These are phyloP conservation scores for Hoplostethus atlanticus DNA, from an alignment of 2,797 vertebrate genomes.

Conservation along the genomic window DNA sequence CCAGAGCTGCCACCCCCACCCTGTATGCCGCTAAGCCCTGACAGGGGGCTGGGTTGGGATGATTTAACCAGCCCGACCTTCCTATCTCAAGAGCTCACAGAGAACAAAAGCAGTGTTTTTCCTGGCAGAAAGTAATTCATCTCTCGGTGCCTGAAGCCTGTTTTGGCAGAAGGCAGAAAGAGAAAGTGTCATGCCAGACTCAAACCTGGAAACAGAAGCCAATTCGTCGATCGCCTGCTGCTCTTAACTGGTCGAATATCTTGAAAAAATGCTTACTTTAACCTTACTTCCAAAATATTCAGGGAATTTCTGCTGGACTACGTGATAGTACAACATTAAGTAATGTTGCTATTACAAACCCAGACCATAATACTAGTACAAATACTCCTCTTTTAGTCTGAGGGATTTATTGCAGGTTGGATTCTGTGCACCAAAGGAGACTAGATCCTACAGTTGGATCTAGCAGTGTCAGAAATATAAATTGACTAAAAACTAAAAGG, in stretches of 20 bases:
- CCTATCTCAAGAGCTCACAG: slow-evolving; percentile 24
- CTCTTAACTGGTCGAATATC: neutral
- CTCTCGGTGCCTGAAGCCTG: slow-evolving; percentile 4
- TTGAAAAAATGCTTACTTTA: slow-evolving; percentile 4
- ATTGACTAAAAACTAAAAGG: no score
- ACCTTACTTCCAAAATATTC: slow-evolving; percentile 10
- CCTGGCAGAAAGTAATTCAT: slow-evolving; percentile 52
- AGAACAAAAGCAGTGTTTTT: slow-evolving; percentile 61
- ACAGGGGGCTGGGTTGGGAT: slow-evolving; percentile 12
- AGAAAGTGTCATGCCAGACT: slow-evolving; percentile 31
- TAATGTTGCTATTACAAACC: neutral
- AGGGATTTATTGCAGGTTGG: neutral
- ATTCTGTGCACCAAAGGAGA: slow-evolving; percentile 12
- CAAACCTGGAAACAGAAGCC: slow-evolving; percentile 17
- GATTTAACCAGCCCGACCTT: slow-evolving; percentile 49
- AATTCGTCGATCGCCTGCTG: neutral
- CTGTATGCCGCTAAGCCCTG: slow-evolving; percentile 20
- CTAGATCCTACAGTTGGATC: slow-evolving; percentile 4
- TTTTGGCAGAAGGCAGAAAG: slow-evolving; percentile 24
- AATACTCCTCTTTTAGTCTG: no score
- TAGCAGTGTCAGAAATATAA: slow-evolving; percentile 6
- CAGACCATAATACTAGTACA: no score
- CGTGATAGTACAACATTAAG: neutral
- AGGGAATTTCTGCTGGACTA: neutral
- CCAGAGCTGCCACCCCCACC: slow-evolving; percentile 20